A percentile compares a stretch with the other conserved stretches of the same genome.
Evolutionary conservation across 2,113 vertebrate species (phyloP).

Genomic region (Vombatus ursinus): DNA sequence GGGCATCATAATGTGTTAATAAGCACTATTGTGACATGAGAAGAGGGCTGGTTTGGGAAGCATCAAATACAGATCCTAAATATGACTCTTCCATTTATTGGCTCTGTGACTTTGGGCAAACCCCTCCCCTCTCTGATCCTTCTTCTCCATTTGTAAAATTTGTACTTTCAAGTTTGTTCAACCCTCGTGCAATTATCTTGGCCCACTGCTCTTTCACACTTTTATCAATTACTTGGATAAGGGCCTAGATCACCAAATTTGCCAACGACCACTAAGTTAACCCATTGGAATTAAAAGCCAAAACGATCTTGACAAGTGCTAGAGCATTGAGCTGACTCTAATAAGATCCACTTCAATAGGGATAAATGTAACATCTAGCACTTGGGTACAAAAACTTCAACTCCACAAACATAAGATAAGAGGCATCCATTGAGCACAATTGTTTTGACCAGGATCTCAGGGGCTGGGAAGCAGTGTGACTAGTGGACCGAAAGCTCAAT

Average conservation of each 20-base stretch:
- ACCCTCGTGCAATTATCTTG: neutral
- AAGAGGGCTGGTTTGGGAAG: neutral
- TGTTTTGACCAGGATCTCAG: neutral
- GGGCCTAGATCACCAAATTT: neutral
- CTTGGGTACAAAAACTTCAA: neutral
- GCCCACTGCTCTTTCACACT: neutral
- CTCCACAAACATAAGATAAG: neutral
- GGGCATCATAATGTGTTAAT: neutral
- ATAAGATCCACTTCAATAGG: neutral
- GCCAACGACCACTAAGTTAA: neutral
- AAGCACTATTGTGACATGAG: neutral
- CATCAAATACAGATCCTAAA: neutral
- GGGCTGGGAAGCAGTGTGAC: neutral
- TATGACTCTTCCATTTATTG: neutral
- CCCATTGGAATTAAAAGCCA: neutral
- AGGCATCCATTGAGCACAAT: neutral
- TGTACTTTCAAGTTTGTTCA: neutral
- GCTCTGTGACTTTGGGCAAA: neutral
- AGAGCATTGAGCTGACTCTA: neutral
- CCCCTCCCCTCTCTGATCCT: neutral
- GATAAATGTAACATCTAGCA: neutral
- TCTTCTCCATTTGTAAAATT: neutral
- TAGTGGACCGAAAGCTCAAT: neutral
- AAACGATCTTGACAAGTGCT: neutral
- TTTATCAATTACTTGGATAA: neutral